A percentile compares a stretch with the other conserved stretches of the same genome.
Conservation (phyloP, 1,140 invertebrate genomes). For the Drosophila kohkoa region DNA sequence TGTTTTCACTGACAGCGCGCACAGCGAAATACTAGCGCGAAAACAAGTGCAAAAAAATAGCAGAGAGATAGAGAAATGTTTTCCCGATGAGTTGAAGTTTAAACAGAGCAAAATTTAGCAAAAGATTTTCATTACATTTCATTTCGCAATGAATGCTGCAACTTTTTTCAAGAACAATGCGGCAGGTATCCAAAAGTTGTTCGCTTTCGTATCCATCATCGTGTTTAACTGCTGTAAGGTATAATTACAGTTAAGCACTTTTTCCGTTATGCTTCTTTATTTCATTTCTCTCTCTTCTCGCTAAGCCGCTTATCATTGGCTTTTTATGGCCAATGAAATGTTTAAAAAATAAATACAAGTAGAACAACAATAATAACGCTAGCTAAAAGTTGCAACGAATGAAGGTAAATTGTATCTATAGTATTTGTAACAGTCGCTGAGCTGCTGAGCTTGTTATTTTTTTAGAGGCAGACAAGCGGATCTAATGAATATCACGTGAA, state of each 20-base stretch:
- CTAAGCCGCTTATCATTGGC: constrained; percentile 34
- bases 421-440: not conserved
- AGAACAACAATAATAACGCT: not conserved
- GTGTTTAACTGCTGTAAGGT: constrained; percentile 9
- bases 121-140: constrained; percentile 8
- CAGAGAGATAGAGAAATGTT: constrained; percentile 1
- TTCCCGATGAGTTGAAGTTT: constrained; percentile 29
- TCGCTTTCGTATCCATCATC: not conserved
- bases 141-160: too few relatives aligned
- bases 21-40: not conserved
- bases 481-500: not conserved
- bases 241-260: constrained; percentile 20
- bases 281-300: not conserved
- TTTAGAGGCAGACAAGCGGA: not conserved
- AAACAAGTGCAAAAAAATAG: not conserved
- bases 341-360: not conserved
- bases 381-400: not conserved
- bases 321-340: constrained; percentile 27
- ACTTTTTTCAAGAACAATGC: not conserved
- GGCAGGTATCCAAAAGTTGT: not conserved
- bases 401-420: too few relatives aligned
- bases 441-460: not conserved
- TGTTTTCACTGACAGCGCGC: constrained; percentile 48
- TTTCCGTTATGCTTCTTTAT: not conserved
- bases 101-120: constrained; percentile 7